A percentile compares a stretch with the other conserved stretches of the same genome.
Conservation (phyloP, 2,888 invertebrate genomes). For the Acleris laterana region DNA sequence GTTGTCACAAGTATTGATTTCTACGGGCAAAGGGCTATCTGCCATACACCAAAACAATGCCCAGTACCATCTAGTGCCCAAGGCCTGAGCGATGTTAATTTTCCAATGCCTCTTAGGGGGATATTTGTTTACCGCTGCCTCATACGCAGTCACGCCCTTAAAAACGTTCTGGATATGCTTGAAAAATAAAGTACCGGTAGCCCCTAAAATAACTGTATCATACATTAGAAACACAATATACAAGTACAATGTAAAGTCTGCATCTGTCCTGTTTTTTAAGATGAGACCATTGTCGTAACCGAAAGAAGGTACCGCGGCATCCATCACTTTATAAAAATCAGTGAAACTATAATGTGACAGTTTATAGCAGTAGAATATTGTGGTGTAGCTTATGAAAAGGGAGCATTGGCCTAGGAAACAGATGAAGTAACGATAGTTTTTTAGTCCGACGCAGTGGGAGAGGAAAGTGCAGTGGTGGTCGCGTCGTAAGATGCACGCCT, state of each 20-base stretch:
- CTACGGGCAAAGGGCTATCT: constrained; percentile 5
- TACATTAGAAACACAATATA: background rate
- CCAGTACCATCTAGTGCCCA: constrained; percentile 8
- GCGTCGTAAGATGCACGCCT: background rate
- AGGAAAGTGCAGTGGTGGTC: constrained; percentile 9
- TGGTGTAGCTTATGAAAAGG: background rate
- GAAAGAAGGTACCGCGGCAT: background rate
- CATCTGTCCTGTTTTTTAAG: background rate
- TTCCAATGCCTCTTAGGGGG: constrained; percentile 5
- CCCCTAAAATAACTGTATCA: background rate
- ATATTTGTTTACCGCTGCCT: background rate
- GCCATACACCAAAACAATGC: constrained; percentile 4
- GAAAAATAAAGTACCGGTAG: background rate
- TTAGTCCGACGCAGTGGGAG: background rate
- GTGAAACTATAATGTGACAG: background rate
- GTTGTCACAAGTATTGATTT: background rate
- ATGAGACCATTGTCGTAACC: too few relatives aligned
- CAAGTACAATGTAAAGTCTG: background rate
- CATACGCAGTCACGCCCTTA: constrained; percentile 4
- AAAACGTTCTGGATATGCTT: background rate
- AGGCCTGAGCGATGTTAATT: background rate
- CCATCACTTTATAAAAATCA: background rate
- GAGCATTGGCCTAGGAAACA: background rate
- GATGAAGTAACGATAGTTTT: constrained; percentile 13
- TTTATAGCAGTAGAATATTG: background rate